Evolutionary conservation across 92 coral and sea anemone species (phyloP), one percentile per base, ranked within the genome.

Genomic region (Palythoa grandis): DNA sequence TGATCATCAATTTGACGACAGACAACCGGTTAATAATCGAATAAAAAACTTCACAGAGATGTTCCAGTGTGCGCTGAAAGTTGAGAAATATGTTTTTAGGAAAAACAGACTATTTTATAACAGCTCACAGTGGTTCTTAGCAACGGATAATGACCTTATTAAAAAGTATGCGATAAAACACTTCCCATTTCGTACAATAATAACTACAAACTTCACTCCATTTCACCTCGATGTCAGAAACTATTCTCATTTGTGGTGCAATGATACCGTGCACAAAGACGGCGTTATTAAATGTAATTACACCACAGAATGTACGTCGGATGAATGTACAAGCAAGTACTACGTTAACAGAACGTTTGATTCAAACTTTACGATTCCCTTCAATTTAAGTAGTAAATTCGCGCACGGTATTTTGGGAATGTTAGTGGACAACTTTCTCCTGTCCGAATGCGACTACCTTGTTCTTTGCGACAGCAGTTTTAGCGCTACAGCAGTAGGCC

Each of bases 381-480:
- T 80, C 60, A 88, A 89, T 52, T 76, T 77, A 5, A 92, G 94
- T 54, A 87, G 90, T 16, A 48, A 67, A 11, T 90, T 82, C 50
- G 90, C 95, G 15, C 88, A 88, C 14, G 98, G 98, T 11, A 95
- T 94, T 7, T 83, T 91, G 11, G 93, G 93, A 14, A 88, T 96
- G 93, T 69, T 96, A 74, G 93, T 96, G 11, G 98, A 96, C 74
- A 94, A 92, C 54, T 92, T 96, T 77, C 85, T 96, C 20, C 87
- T 96, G 50, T 89, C 94, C 16, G 93, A 96, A 68, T 92, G 98
- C 72, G 98, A 96, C 87, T 94, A 91, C 73, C 90, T 94, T 14
- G 77, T 94, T 72, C 85, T 94, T 5, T 92, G 98, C 43, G 98
- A 94, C 92, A 94, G 98, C 95, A 94, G 98, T 89, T 94, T 94